Base-by-base conservation (phyloP, 23 tunicate species). In the Diplosoma virens region DNA sequence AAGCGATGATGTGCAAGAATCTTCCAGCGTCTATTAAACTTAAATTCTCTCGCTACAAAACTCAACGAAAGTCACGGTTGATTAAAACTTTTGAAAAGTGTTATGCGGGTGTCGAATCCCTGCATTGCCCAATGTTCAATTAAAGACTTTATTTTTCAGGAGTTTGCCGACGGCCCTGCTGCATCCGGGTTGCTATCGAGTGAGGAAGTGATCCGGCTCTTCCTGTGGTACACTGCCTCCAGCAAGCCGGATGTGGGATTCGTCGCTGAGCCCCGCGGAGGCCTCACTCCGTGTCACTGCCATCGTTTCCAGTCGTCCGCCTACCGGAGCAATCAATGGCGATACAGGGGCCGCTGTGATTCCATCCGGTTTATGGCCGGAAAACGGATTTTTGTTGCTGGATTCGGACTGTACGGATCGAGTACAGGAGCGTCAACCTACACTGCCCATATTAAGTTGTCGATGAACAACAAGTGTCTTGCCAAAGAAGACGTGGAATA, bases 131-230 rank as follows among this genome's bases (percentile, higher is more conserved):
- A n/a, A n/a, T n/a, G n/a, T n/a, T n/a, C n/a, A n/a, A n/a, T n/a
- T n/a, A n/a, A n/a, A n/a, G n/a, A 75, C 4, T 16, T 81, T 56
- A 1, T 69, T 28, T 53, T 20, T 21, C 54, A 89, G 96, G 88
- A 89, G 59, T 89, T 89, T 64, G 96, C 96, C 25, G 96, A 89
- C 64, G 96, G 96, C 0, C 96, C 96, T 0, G 96, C 96, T 24
- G 48, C 18, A 7, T 82, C 88, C 9, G 96, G 79, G 34, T n/a
- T 89, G 11, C 68, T 89, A 21, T 82, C 96, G 14, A 74, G 82
- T 34, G 82, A 89, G 53, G 96, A 89, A 63, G 82, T 82, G 1
- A 89, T 89, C 26, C 71, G 63, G 35, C 60, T 89, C 24, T 89
- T 89, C 60, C 59, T 89, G 52, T 89, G 88, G 88, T 89, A 67